Conservation (phyloP, 2,888 invertebrate genomes). For the Drosophila tanythrix region DNA sequence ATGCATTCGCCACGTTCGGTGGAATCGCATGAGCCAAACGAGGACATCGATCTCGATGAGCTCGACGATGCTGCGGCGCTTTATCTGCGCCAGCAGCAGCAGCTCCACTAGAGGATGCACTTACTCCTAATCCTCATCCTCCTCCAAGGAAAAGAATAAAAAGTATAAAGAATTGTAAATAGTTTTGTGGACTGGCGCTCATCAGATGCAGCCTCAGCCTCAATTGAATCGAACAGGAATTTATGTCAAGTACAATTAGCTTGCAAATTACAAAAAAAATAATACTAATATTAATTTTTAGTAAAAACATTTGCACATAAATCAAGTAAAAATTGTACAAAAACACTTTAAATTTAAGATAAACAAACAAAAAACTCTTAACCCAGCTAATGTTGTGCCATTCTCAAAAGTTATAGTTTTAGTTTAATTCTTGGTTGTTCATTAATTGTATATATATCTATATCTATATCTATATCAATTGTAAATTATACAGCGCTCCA, state of each 20-base stretch:
- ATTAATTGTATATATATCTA: slow-evolving; percentile 66
- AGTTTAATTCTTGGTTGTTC: slow-evolving; percentile 43
- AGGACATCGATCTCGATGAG: slow-evolving; percentile 86
- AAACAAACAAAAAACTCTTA: slow-evolving; percentile 40
- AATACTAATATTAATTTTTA: slow-evolving; percentile 28
- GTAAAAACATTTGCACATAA: slow-evolving; percentile 67
- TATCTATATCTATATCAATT: slow-evolving; percentile 50
- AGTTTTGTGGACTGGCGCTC: slow-evolving; percentile 40
- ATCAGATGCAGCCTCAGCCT: slow-evolving; percentile 67
- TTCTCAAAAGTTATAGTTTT: slow-evolving; percentile 57
- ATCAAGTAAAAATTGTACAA: slow-evolving; percentile 72
- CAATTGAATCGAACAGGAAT: slow-evolving; percentile 72
- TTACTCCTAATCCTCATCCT: slow-evolving; percentile 32
- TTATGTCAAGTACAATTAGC: slow-evolving; percentile 77
- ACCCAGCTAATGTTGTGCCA: slow-evolving; percentile 74
- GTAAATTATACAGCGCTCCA: slow-evolving; percentile 68
- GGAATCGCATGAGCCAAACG: slow-evolving; percentile 75
- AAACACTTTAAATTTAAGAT: slow-evolving; percentile 51
- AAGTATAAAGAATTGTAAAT: slow-evolving; percentile 52
- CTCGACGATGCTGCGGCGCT: slow-evolving; percentile 86
- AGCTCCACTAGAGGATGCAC: slow-evolving; percentile 49
- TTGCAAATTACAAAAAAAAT: slow-evolving; percentile 37
- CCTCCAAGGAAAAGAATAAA: background rate
- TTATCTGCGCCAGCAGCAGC: slow-evolving; percentile 85
- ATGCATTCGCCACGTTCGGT: slow-evolving; percentile 86